Evolutionary conservation across 1,140 invertebrate species (phyloP), one percentile per base, ranked within the genome.

Genomic region (Drosophila burlai): DNA sequence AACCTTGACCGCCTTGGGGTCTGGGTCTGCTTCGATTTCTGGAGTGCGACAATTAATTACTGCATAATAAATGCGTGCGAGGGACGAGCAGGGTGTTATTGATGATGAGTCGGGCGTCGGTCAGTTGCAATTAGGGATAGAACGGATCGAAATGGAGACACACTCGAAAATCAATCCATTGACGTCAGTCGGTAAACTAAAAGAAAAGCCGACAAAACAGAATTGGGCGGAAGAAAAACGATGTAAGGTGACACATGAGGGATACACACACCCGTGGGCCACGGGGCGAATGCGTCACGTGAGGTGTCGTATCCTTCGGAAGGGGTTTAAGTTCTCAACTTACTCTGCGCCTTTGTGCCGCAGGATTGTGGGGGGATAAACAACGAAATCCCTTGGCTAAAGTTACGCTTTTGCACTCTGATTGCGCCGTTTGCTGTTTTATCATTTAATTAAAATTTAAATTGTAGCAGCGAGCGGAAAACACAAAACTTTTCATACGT

Each of bases 391-490:
- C 71, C 38, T 8, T 24, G 15, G 52, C 69, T 45, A 72, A 49
- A 59, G 69, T 72, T 62, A 52, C 62, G 76, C 59, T 64, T 60
- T 79, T 80, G 46, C 47, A 65, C 49, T 65, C 54, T 65, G 84
- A 81, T 65, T 83, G 58, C 46, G 76, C 64, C 57, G 26, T 45
- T 55, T 66, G 42, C 40, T 34, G 43, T 46, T 89, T 90, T 90
- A 89, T 90, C 81, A 84, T 89, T 90, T 84, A 90, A 89, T 89
- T 84, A 79, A 89, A 73, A 75, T 67, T 58, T 79, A 78, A 71
- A 79, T 76, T 73, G 58, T 75, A 57, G 21, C 42, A 55, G 46
- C 24, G 36, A 42, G 62, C 38, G 45, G 50, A 66, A 65, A 54
- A 5, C 18, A 40, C 54, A 62, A 45, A 78, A 64, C 52, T 55